Percentiles rank a stretch among this genome's conserved stretches.
phyloP scores from a whole-genome alignment of 2,797 vertebrate species.

The Sebastes kiyomatsui region DNA sequence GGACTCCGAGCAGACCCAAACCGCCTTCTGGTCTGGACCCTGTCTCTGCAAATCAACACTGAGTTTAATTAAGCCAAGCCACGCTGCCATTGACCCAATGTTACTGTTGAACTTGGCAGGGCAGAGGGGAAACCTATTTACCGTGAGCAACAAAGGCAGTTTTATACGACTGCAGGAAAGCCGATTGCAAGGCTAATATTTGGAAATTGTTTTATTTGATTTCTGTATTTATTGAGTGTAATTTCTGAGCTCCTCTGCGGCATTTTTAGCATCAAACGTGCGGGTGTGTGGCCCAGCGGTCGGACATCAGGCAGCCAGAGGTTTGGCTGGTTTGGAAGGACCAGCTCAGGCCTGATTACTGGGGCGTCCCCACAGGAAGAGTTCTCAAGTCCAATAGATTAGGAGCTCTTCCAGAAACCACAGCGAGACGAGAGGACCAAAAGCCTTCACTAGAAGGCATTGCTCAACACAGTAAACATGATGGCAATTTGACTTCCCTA shows the following conservation, averaged over 20 bases:
- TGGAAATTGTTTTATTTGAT: conserved; percentile 82
- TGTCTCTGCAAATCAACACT: conserved; percentile 74
- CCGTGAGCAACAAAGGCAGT: conserved; percentile 67
- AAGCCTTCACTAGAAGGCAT: conserved; percentile 1
- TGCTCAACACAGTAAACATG: conserved; percentile 27
- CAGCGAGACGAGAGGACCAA: conserved; percentile 12
- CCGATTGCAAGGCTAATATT: conserved; percentile 79
- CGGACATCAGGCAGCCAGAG: conserved; percentile 72
- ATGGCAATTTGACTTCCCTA: conserved; percentile 6
- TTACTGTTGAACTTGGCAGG: conserved; percentile 77
- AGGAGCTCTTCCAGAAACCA: conserved; percentile 57
- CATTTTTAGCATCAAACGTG: conserved; percentile 77
- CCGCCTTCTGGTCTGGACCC: conserved; percentile 70
- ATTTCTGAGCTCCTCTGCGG: conserved; percentile 71
- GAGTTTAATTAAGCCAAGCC: conserved; percentile 77
- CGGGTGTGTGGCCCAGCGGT: conserved; percentile 64
- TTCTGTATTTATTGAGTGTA: conserved; percentile 80
- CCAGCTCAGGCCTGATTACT: conserved; percentile 45
- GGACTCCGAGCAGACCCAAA: conserved; percentile 55
- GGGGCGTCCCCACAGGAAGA: conserved; percentile 53
- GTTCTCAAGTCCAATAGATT: conserved; percentile 48
- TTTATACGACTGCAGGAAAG: conserved; percentile 72
- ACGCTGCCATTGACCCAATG: conserved; percentile 64
- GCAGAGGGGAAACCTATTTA: conserved; percentile 69
- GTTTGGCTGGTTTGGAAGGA: conserved; percentile 64